Conservation (phyloP, 2,888 invertebrate species). For the Andrena camellia region DNA sequence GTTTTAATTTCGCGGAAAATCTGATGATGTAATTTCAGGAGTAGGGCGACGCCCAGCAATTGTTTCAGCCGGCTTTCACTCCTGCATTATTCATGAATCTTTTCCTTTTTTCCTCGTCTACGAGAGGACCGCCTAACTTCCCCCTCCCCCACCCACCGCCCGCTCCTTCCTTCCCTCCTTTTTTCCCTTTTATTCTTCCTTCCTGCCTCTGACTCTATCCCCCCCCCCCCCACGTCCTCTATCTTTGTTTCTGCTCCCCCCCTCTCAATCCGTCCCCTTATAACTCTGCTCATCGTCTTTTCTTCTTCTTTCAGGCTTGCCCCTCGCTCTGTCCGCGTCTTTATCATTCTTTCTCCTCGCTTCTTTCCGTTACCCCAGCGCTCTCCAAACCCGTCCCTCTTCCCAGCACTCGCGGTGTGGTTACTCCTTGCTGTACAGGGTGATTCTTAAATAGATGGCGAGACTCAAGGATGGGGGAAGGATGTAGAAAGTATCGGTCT, state of each 20-base stretch:
- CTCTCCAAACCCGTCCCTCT: neutral
- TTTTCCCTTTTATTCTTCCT: slow-evolving; percentile 23
- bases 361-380: slow-evolving; percentile 26
- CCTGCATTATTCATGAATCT: slow-evolving; percentile 76
- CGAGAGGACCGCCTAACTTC: slow-evolving; percentile 45
- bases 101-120: slow-evolving; percentile 57
- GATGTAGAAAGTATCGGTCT: no score
- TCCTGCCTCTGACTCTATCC: slow-evolving; percentile 31
- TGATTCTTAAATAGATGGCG: slow-evolving; percentile 2
- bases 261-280: slow-evolving; percentile 6
- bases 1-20: slow-evolving; percentile 76
- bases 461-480: no score
- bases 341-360: neutral
- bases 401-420: slow-evolving; percentile 15
- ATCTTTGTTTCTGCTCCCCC: neutral
- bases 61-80: slow-evolving; percentile 76
- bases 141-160: slow-evolving; percentile 15
- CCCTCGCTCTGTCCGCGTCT: slow-evolving; percentile 3
- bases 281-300: slow-evolving; percentile 2
- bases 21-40: slow-evolving; percentile 76
- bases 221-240: neutral
- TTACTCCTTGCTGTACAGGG: slow-evolving; percentile 43
- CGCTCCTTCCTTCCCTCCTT: neutral
- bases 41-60: slow-evolving; percentile 76
- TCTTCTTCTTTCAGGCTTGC: slow-evolving; percentile 11